Base-by-base conservation (phyloP, 2,888 invertebrate species). In the Platycnemis pennipes region DNA sequence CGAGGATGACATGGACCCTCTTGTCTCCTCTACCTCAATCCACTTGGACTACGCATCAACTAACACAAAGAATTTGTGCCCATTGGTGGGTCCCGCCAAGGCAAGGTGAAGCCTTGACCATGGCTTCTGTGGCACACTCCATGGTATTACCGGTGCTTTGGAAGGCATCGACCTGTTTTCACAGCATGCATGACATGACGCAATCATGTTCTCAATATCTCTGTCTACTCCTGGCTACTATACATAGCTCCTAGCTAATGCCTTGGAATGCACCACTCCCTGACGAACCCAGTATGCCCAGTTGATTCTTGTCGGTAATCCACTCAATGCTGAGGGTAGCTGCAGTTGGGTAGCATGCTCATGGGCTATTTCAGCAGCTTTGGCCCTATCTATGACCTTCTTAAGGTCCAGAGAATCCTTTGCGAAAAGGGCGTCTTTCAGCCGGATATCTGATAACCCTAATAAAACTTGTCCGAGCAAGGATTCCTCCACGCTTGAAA, bases 1-100 rank as follows among this genome's bases (percentile, higher is more conserved):
- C 3, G 56, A 56, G 56, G 56, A 56, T 56, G 56, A 13, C 56
- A 13, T 56, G 42, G 87, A n/a, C n/a, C n/a, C n/a, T n/a, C n/a
- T n/a, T n/a, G n/a, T n/a, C n/a, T n/a, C n/a, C n/a, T n/a, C n/a
- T 45, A 87, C 87, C 87, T 87, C 87, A 44, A 87, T 87, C 87
- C 87, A 87, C 42, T 45, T 42, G 11, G 13, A 87, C 11, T 87
- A 87, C 11, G 87, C 87, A 87, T 87, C 87, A 16, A 87, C 87
- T 13, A 87, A 19, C 87, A 87, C 3, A 45, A 16, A 87, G 45
- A 87, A 87, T 42, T 16, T 87, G n/a, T n/a, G 26, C 2, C 87
- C 87, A 13, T 87, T 45, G 16, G 42, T 87, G 16, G 87, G 87
- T 44, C 87, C 87, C 4, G 87, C 87, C 11, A 87, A 87, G 31